Evolutionary conservation across 2,797 vertebrate genomes (phyloP), one percentile per base, ranked within the genome.

Genomic region (Meda fulgida): DNA sequence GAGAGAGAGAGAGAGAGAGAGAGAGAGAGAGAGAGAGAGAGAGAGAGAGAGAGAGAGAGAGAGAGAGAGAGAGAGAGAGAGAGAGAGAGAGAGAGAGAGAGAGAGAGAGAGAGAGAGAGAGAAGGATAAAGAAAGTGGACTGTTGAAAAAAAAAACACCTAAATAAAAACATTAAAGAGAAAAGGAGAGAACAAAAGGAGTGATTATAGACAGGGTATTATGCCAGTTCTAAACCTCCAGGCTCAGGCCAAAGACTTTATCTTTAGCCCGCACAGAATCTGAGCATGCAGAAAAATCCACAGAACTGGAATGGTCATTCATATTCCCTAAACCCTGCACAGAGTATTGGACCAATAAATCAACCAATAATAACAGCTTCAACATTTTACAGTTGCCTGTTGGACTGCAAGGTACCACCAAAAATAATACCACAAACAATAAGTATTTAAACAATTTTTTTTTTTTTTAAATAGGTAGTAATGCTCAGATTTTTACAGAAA

Each of bases 191-290:
- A 78, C n/a, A 65, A 65, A 78, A 43, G 18, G 36, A 31, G 19
- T 66, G 77, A 66, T 79, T 66, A 79, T 46, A 79, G 60, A 67
- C 1, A 13, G 38, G 26, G 78, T 67, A 16, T 79, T 66, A 29
- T 23, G 19, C n/a, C 19, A 36, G 43, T 63, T 51, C 51, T 51
- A 65, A 80, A 80, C 6, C 43, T 34, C 31, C 10, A 23, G 19
- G 10, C 29, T 48, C 26, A 79, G 58, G 29, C 60, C 11, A 0
- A 43, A 21, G 55, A 26, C 55, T 40, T 63, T 46, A 26, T 72
- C 23, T 3, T n/a, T 13, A 29, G 38, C 40, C 70, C 38, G 46
- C 70, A 46, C 38, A 29, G 70, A 72, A 48, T 48, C n/a, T 0
- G 40, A 72, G 40, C 7, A 26, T 43, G 21, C 4, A 43, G 58